A percentile compares a stretch with the other conserved stretches of the same genome.
phyloP scores from a whole-genome alignment of 1,140 invertebrate genomes.

The Drosophila parabipectinata region DNA sequence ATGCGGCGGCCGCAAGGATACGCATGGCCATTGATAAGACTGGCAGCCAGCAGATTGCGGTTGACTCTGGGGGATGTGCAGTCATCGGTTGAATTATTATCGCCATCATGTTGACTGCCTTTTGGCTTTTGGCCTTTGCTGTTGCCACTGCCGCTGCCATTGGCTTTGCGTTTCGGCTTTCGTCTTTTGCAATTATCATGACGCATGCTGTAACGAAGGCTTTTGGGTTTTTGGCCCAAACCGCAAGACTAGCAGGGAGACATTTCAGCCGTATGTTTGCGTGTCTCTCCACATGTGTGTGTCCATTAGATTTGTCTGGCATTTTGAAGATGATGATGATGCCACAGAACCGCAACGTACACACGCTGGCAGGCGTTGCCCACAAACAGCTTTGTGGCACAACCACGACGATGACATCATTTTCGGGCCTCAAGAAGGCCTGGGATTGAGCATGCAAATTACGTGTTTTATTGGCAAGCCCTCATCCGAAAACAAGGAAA shows the following conservation, averaged over 20 bases:
- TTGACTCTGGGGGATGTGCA: conserved; percentile 30
- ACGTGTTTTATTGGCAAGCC: conserved; percentile 56
- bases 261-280: conserved; percentile 26
- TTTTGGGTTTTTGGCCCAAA: conserved; percentile 37
- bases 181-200: conserved; percentile 74
- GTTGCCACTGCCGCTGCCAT: conserved; percentile 18
- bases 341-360: conserved; percentile 76
- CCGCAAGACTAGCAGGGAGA: conserved; percentile 43
- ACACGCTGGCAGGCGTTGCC: conserved; percentile 43
- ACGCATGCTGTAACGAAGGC: conserved; percentile 46
- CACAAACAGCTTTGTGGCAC: conserved; percentile 57
- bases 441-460: conserved; percentile 50
- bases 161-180: conserved; percentile 22
- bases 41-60: conserved; percentile 46
- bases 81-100: conserved; percentile 74
- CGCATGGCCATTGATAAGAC: conserved; percentile 64
- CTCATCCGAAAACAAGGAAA: neutral
- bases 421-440: conserved; percentile 23
- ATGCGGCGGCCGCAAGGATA: conserved; percentile 9
- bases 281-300: conserved; percentile 11
- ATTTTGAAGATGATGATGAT: conserved; percentile 50
- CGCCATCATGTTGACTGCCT: conserved; percentile 66
- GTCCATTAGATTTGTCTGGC: conserved; percentile 53
- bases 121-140: conserved; percentile 32
- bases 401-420: conserved; percentile 53